phyloP scores from a whole-genome alignment of 1,140 invertebrate species.

The Drosophila pallidifrons region DNA sequence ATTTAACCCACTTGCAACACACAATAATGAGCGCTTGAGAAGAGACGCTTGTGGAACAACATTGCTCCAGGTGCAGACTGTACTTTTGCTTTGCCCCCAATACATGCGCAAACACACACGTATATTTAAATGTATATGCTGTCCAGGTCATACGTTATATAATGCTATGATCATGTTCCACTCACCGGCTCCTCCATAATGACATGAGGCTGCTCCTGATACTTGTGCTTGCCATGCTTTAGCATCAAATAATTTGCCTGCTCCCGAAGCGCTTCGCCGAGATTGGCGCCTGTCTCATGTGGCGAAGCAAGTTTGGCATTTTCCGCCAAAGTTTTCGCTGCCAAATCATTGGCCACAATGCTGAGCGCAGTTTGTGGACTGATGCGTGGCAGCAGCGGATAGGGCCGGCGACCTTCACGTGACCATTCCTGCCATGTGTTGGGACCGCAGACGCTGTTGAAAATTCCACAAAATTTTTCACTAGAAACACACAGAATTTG shows the following conservation, averaged over 20 bases:
- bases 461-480: constrained; percentile 24
- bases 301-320: constrained; percentile 85
- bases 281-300: constrained; percentile 68
- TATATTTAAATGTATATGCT: constrained; percentile 28
- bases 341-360: constrained; percentile 91
- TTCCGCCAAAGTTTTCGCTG: constrained; percentile 85
- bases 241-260: constrained; percentile 54
- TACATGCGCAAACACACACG: constrained; percentile 34
- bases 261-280: constrained; percentile 53
- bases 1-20: not conserved
- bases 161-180: constrained; percentile 39
- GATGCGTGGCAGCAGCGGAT: constrained; percentile 92
- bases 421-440: constrained; percentile 94
- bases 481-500: not conserved
- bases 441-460: constrained; percentile 91
- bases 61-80: constrained; percentile 62
- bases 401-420: constrained; percentile 92
- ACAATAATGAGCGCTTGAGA: too few species aligned
- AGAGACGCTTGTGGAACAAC: not conserved
- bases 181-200: constrained; percentile 81
- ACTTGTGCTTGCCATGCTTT: constrained; percentile 48
- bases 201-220: constrained; percentile 57
- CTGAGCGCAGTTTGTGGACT: constrained; percentile 94
- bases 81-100: constrained; percentile 64
- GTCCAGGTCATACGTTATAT: constrained; percentile 55